These are phyloP conservation scores for Neodiprion lecontei DNA, from an alignment of 1,140 invertebrate genomes.

Conservation along the genomic window DNA sequence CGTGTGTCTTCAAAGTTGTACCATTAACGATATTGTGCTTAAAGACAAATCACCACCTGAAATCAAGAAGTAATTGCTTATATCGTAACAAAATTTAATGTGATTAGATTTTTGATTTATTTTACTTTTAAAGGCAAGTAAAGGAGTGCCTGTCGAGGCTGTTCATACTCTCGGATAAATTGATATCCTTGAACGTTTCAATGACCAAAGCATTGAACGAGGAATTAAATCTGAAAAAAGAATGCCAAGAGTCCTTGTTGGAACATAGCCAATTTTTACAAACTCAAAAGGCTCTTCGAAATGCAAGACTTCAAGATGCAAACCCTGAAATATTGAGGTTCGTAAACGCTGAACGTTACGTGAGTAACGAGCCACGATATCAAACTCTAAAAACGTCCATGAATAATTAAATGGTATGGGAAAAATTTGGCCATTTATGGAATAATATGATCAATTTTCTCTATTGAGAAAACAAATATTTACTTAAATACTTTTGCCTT, in stretches of 20 bases:
- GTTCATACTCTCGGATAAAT: slow-evolving; percentile 34
- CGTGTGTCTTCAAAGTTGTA: slow-evolving; percentile 33
- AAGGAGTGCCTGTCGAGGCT: slow-evolving; percentile 32
- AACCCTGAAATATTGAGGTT: slow-evolving; percentile 42
- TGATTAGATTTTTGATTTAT: background rate
- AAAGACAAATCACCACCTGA: slow-evolving; percentile 21
- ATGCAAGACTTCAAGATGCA: slow-evolving; percentile 37
- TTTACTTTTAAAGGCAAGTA: slow-evolving; percentile 31
- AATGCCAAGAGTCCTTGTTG: slow-evolving; percentile 32
- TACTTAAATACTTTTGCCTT: slow-evolving; percentile 15
- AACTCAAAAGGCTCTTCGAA: slow-evolving; percentile 32
- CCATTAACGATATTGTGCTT: slow-evolving; percentile 33
- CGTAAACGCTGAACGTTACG: slow-evolving; percentile 9
- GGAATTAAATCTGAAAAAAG: slow-evolving; percentile 35
- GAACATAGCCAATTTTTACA: slow-evolving; percentile 41
- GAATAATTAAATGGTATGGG: no score
- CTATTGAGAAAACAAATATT: background rate
- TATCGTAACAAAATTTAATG: slow-evolving; percentile 12
- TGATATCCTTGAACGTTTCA: slow-evolving; percentile 26
- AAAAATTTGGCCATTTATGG: no score
- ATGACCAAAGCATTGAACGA: slow-evolving; percentile 24
- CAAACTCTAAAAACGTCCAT: no score
- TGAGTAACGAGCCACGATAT: no score
- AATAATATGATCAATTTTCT: background rate
- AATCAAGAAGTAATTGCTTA: slow-evolving; percentile 32